Evolutionary conservation across 1,140 invertebrate genomes (phyloP).

Genomic region (Sesamia nonagrioides): DNA sequence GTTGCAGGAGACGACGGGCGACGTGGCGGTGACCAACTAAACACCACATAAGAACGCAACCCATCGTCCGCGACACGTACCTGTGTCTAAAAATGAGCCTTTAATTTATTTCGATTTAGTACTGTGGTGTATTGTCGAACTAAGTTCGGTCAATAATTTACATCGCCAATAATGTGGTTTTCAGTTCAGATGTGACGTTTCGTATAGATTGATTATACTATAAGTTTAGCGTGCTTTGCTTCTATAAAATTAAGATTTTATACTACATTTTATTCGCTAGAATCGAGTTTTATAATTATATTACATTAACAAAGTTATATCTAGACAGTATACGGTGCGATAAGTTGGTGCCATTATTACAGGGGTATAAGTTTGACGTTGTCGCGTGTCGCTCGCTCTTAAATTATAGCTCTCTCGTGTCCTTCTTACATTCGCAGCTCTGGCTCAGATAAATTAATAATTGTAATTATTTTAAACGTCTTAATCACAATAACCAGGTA

Average conservation of each 20-base stretch:
- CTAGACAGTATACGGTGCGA: constrained; percentile 87
- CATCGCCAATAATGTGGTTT: constrained; percentile 74
- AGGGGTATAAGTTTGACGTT: constrained; percentile 82
- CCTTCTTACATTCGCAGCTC: constrained; percentile 18
- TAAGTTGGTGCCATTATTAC: constrained; percentile 87
- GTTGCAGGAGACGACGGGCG: constrained; percentile 75
- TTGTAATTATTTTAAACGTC: constrained; percentile 15
- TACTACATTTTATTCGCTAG: constrained; percentile 83
- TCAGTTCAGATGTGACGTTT: constrained; percentile 79
- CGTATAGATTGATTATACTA: constrained; percentile 82
- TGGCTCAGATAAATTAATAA: neutral
- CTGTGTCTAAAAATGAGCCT: constrained; percentile 74
- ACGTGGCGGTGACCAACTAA: constrained; percentile 77
- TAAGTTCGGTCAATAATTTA: constrained; percentile 77
- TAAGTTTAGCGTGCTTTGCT: constrained; percentile 87
- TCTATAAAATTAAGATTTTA: constrained; percentile 86
- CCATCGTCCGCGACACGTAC: constrained; percentile 58
- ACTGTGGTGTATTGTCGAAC: constrained; percentile 79
- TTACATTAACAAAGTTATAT: constrained; percentile 85
- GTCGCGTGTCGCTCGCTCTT: constrained; percentile 63
- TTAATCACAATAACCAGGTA: neutral
- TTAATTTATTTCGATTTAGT: constrained; percentile 83
- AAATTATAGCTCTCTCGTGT: constrained; percentile 29
- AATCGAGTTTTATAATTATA: constrained; percentile 83
- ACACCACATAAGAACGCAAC: constrained; percentile 33